A percentile compares a stretch with the other conserved stretches of the same genome.
phyloP scores from a whole-genome alignment of 2,113 vertebrate species.

The Aphelocoma coerulescens region DNA sequence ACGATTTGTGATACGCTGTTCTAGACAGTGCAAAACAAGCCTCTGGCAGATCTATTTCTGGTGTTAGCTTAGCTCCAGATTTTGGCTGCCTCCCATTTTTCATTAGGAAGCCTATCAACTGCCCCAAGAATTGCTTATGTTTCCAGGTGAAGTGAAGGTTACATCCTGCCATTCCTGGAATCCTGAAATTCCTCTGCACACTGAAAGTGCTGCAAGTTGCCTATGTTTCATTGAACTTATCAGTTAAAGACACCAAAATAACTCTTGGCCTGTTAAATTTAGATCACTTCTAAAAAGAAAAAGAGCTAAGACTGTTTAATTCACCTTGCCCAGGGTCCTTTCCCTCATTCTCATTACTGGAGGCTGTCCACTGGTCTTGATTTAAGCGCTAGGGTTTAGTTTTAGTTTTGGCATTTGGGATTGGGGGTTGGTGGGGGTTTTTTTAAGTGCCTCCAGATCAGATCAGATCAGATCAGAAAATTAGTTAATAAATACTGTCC shows the following conservation, averaged over 20 bases:
- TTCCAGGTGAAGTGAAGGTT: conserved; percentile 74
- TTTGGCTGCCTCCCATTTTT: conserved; percentile 55
- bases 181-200: not conserved
- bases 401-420: not conserved
- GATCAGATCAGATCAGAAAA: conserved; percentile 27
- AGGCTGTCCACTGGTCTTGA: not conserved
- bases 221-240: conserved; percentile 39
- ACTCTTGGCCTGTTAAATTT: conserved; percentile 54
- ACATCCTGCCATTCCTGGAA: conserved; percentile 65
- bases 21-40: not conserved
- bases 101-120: conserved; percentile 44
- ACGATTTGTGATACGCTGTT: not conserved
- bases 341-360: not conserved
- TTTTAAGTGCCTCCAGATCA: not conserved
- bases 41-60: conserved; percentile 54
- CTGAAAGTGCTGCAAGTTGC: not conserved
- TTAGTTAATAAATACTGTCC: not conserved
- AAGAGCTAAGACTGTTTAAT: conserved; percentile 35
- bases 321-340: not conserved
- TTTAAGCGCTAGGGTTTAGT: not conserved
- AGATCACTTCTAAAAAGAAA: conserved; percentile 55
- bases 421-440: not conserved
- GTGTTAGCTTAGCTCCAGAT: conserved; percentile 13
- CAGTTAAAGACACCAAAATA: conserved; percentile 44
- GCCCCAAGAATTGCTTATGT: conserved; percentile 43